phyloP scores from a whole-genome alignment of 1,140 invertebrate genomes.

The Helicoverpa zea region DNA sequence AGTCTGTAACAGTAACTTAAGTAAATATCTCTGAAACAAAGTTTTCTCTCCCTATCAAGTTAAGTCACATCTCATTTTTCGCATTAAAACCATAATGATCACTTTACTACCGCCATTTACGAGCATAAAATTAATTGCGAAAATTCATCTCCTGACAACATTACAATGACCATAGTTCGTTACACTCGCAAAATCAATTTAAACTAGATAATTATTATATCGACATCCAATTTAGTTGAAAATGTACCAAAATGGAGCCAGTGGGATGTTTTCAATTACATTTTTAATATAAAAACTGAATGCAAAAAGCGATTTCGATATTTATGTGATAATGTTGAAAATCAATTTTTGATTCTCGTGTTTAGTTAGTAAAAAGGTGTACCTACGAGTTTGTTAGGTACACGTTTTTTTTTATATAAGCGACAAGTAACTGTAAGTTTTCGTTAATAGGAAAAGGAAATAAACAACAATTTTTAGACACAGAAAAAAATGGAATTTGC shows the following conservation, averaged over 20 bases:
- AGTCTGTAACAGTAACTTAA: no score
- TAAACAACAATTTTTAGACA: background rate
- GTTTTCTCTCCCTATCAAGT: background rate
- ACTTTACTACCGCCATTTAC: slow-evolving; percentile 16
- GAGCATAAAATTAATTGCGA: slow-evolving; percentile 32
- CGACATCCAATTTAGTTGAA: slow-evolving; percentile 13
- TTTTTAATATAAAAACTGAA: slow-evolving; percentile 8
- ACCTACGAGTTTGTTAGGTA: no score
- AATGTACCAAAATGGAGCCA: background rate
- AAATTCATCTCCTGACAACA: slow-evolving; percentile 5
- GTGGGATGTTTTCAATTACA: slow-evolving; percentile 38
- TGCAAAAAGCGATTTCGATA: slow-evolving; percentile 3
- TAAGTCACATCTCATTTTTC: background rate
- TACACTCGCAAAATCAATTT: slow-evolving; percentile 39
- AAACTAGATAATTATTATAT: slow-evolving; percentile 33
- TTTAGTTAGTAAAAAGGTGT: background rate
- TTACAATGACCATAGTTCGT: slow-evolving; percentile 18
- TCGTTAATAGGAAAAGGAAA: no score
- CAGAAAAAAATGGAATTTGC: background rate
- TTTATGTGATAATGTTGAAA: slow-evolving; percentile 26
- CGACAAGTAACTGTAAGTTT: no score
- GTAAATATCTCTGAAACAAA: background rate
- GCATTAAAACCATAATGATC: background rate
- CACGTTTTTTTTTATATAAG: no score
- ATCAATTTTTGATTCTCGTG: slow-evolving; percentile 5